A percentile compares a stretch with the other conserved stretches of the same genome.
These are phyloP conservation scores for Forbesichthys agassizii DNA, from an alignment of 2,113 vertebrate species.

Conservation along the genomic window DNA sequence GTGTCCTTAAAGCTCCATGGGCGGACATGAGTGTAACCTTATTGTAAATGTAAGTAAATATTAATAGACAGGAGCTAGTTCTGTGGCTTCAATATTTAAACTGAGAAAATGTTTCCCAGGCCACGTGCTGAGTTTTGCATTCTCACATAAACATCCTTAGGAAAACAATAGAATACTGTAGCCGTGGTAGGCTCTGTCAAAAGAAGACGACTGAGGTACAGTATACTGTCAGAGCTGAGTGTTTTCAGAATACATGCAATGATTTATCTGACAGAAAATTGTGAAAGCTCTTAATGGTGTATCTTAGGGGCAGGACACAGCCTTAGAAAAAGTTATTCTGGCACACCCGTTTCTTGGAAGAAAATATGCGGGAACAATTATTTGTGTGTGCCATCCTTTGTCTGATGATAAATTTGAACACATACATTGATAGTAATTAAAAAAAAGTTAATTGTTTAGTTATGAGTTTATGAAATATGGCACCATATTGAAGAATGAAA, in stretches of 20 bases:
- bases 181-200: slow-evolving; percentile 26
- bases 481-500: too few species aligned
- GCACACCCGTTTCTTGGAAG: too few species aligned
- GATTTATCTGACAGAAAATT: slow-evolving; percentile 2
- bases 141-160: slow-evolving; percentile 24
- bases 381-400: slow-evolving; percentile 25
- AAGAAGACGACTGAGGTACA: neutral
- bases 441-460: too few species aligned
- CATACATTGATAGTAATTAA: too few species aligned
- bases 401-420: slow-evolving; percentile 9
- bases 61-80: slow-evolving; percentile 47
- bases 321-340: too few species aligned
- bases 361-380: neutral
- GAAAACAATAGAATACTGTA: slow-evolving; percentile 15
- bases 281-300: slow-evolving; percentile 23
- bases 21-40: slow-evolving; percentile 35
- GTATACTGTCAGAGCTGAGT: neutral
- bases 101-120: slow-evolving; percentile 43
- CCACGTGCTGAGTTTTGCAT: slow-evolving; percentile 37
- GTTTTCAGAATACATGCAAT: slow-evolving; percentile 18
- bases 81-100: slow-evolving; percentile 61
- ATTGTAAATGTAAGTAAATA: slow-evolving; percentile 47
- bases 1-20: slow-evolving; percentile 24
- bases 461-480: too few species aligned
- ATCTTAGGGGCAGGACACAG: too few species aligned